A percentile compares a stretch with the other conserved stretches of the same genome.
Evolutionary conservation across 2,888 invertebrate species (phyloP).

Genomic region (Magallana nippona): DNA sequence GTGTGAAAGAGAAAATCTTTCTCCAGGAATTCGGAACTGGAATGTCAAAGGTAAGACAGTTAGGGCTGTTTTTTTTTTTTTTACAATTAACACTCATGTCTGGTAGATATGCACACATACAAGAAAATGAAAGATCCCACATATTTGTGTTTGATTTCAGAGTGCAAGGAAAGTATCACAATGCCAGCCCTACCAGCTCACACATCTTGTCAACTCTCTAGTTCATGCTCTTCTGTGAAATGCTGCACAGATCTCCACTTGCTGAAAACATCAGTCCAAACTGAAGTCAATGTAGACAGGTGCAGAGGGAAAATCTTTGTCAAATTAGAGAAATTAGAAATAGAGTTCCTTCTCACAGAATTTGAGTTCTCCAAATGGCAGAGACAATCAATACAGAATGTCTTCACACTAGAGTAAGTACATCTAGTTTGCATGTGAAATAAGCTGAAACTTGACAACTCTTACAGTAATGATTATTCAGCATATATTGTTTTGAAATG

Average conservation of each 20-base stretch:
- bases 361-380: conserved; percentile 28
- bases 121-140: background rate
- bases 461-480: background rate
- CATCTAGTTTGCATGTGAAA: background rate
- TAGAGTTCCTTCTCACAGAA: background rate
- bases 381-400: conserved; percentile 36
- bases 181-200: conserved; percentile 37
- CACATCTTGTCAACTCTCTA: conserved; percentile 39
- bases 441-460: background rate
- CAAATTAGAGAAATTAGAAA: conserved; percentile 54
- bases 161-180: conserved; percentile 8
- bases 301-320: conserved; percentile 54
- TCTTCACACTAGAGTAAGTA: conserved; percentile 47
- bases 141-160: background rate
- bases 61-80: background rate
- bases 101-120: too few species aligned
- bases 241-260: conserved; percentile 46
- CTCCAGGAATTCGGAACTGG: conserved; percentile 10
- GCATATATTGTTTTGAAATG: background rate
- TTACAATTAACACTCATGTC: background rate
- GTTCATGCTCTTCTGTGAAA: conserved; percentile 40
- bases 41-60: conserved; percentile 2
- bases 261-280: conserved; percentile 36
- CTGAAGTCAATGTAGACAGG: conserved; percentile 39
- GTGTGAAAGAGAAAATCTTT: background rate